These are phyloP conservation scores for Lasioglossum leucozonium DNA, from an alignment of 2,888 invertebrate species.

Conservation along the genomic window DNA sequence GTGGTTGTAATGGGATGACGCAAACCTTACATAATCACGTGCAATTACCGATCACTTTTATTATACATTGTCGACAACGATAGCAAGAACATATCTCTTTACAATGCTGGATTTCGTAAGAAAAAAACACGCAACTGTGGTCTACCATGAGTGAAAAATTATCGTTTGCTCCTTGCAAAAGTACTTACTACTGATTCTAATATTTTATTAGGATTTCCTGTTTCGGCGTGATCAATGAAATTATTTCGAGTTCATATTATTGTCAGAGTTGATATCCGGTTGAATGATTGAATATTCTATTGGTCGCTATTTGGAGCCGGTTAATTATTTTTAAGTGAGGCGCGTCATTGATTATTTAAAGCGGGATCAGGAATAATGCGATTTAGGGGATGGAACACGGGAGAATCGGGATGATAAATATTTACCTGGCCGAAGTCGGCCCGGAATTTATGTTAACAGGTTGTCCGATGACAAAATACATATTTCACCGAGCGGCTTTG, in stretches of 20 bases:
- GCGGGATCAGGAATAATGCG: background rate
- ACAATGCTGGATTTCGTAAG: background rate
- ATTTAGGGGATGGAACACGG: background rate
- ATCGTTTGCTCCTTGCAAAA: background rate
- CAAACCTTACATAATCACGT: slow-evolving; percentile 37
- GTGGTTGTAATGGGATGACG: slow-evolving; percentile 45
- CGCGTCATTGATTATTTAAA: background rate
- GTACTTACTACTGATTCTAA: too few relatives aligned
- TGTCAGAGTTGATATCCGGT: background rate
- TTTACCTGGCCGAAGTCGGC: background rate
- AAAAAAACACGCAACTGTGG: background rate
- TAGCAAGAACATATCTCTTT: background rate
- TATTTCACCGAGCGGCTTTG: background rate
- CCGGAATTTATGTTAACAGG: background rate
- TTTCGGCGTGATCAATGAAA: too few relatives aligned
- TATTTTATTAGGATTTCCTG: too few relatives aligned
- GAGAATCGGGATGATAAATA: background rate
- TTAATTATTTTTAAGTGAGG: background rate
- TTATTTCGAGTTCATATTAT: background rate
- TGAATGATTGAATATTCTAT: background rate
- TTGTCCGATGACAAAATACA: background rate
- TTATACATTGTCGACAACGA: background rate
- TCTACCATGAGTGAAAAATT: background rate
- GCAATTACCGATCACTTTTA: slow-evolving; percentile 7
- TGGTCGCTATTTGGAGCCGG: background rate